Evolutionary conservation across 2,113 vertebrate species (phyloP).

Genomic region (Rynchops niger): DNA sequence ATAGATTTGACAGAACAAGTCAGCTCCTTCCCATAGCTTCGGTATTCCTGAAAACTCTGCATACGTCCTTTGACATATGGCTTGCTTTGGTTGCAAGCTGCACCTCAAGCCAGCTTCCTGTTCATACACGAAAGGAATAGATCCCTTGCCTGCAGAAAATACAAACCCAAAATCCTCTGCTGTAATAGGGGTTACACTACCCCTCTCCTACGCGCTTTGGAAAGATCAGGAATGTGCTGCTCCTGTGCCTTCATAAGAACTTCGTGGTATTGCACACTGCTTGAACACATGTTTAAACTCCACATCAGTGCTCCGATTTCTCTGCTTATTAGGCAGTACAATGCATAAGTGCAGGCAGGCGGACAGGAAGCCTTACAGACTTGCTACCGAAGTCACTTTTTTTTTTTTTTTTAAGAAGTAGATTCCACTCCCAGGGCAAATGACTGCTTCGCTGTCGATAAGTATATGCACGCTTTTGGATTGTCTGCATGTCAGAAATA

Average conservation of each 20-base stretch:
- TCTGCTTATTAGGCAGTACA: not conserved
- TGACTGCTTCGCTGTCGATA: not conserved
- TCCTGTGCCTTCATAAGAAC: not conserved
- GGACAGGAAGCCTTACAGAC: not conserved
- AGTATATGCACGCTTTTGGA: not conserved
- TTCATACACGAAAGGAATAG: not conserved
- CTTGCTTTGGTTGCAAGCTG: not conserved
- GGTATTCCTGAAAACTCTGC: not conserved
- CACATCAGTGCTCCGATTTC: not conserved
- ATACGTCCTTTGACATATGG: not conserved
- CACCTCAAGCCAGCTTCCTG: not conserved
- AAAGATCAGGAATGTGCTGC: not conserved
- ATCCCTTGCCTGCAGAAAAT: not conserved
- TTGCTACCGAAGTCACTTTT: not conserved
- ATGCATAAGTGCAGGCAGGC: fast-evolving
- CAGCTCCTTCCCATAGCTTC: not conserved
- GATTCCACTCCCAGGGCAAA: not conserved
- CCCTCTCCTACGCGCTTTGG: fast-evolving
- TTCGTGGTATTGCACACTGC: not conserved
- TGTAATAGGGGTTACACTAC: fast-evolving
- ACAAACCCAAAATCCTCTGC: not conserved
- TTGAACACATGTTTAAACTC: not conserved
- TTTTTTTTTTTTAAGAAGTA: not conserved
- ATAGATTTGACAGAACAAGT: not conserved
- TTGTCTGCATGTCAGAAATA: not conserved